Evolutionary conservation across 2,888 invertebrate genomes (phyloP).

Genomic region (Chrysopilus asiliformis): DNA sequence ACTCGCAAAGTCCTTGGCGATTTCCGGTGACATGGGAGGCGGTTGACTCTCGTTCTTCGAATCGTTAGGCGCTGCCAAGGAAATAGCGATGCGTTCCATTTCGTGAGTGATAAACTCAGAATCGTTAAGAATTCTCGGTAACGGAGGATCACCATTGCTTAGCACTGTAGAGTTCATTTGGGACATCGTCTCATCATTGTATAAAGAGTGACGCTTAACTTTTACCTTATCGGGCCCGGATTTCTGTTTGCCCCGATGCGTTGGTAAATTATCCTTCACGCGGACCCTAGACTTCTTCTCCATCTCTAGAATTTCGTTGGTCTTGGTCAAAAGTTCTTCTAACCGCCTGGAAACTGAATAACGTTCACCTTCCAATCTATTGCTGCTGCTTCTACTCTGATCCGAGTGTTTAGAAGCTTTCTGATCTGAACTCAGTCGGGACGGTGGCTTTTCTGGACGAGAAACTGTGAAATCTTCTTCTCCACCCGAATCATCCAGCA

Average conservation of each 20-base stretch:
- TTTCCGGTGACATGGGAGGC: conserved; percentile 14
- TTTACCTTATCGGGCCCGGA: conserved; percentile 37
- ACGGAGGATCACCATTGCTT: not conserved
- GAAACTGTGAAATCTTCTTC: conserved; percentile 21
- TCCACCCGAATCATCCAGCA: too few relatives aligned
- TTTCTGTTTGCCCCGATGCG: conserved; percentile 25
- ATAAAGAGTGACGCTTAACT: conserved; percentile 20
- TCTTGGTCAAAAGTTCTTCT: conserved; percentile 27
- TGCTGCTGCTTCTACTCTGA: conserved; percentile 7
- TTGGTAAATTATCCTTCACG: conserved; percentile 13
- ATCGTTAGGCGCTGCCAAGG: conserved; percentile 6
- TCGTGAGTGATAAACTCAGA: conserved; percentile 14
- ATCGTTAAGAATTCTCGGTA: not conserved
- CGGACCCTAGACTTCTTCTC: conserved; percentile 21
- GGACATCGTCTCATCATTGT: conserved; percentile 7
- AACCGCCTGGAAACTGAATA: conserved; percentile 27
- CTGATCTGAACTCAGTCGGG: conserved; percentile 10
- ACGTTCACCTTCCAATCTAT: conserved; percentile 21
- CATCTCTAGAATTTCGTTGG: conserved; percentile 29
- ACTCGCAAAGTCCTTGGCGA: conserved; percentile 11
- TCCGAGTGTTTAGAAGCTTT: conserved; percentile 8
- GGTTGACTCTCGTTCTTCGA: conserved; percentile 14
- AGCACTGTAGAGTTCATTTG: conserved; percentile 6
- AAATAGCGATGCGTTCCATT: conserved; percentile 15
- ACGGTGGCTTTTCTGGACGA: conserved; percentile 17